A percentile compares a stretch with the other conserved stretches of the same genome.
These are phyloP conservation scores for Eulemur rufifrons DNA, from an alignment of 2,113 vertebrate genomes.

Conservation along the genomic window DNA sequence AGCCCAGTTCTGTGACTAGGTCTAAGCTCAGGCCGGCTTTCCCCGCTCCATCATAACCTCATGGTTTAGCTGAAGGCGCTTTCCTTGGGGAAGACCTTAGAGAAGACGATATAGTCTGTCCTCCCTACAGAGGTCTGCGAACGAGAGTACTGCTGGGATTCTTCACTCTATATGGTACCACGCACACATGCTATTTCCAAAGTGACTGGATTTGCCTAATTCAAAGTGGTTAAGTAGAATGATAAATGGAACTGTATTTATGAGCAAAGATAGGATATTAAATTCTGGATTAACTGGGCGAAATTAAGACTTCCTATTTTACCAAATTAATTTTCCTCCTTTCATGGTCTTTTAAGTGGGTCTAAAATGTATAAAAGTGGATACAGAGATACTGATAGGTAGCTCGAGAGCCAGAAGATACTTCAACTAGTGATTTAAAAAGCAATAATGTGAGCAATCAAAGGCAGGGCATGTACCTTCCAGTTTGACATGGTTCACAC, in stretches of 20 bases:
- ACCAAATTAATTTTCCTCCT: background rate
- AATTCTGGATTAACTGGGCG: background rate
- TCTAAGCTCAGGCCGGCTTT: background rate
- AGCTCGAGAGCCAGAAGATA: background rate
- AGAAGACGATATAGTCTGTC: accelerated
- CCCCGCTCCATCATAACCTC: background rate
- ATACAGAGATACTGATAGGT: background rate
- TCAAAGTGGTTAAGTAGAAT: background rate
- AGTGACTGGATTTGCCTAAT: background rate
- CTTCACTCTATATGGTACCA: background rate
- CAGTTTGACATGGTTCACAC: background rate
- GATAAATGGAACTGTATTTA: background rate
- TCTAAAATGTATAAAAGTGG: background rate
- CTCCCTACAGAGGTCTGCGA: accelerated
- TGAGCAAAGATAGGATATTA: background rate
- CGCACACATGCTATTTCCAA: background rate
- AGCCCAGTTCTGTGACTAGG: background rate
- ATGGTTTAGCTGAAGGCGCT: background rate
- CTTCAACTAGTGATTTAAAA: background rate
- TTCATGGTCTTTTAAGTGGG: background rate
- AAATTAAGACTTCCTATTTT: background rate
- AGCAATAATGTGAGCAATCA: background rate
- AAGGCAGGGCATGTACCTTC: background rate
- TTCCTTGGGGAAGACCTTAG: background rate
- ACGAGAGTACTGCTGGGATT: background rate